A percentile compares a stretch with the other conserved stretches of the same genome.
Evolutionary conservation across 2,797 vertebrate species (phyloP).

Genomic region (Monodelphis domestica): DNA sequence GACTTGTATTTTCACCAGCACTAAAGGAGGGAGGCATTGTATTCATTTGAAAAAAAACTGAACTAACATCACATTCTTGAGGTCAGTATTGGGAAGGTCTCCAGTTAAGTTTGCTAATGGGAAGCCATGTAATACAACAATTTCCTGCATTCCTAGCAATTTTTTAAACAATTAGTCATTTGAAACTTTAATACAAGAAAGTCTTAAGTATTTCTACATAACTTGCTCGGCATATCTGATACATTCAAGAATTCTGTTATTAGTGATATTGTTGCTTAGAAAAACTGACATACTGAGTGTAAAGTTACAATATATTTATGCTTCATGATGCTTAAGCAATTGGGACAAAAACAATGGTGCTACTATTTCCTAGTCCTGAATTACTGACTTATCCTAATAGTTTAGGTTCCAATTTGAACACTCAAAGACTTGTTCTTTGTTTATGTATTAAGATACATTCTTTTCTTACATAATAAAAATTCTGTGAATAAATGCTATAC

Average conservation of each 20-base stretch:
- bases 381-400: conserved; percentile 3
- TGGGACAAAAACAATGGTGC: conserved; percentile 15
- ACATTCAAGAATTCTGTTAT: conserved; percentile 33
- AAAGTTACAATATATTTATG: conserved; percentile 40
- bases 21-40: background rate
- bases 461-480: conserved; percentile 43
- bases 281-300: background rate
- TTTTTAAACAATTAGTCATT: conserved; percentile 64
- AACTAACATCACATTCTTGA: conserved; percentile 28
- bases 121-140: conserved; percentile 34
- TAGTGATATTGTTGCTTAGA: background rate
- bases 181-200: conserved; percentile 51
- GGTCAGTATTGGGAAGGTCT: conserved; percentile 59
- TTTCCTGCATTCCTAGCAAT: conserved; percentile 51
- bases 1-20: conserved; percentile 24
- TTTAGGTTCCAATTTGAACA: conserved; percentile 47
- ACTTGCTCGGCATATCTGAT: conserved; percentile 20
- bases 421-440: conserved; percentile 7
- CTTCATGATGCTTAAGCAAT: conserved; percentile 21
- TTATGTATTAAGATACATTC: conserved; percentile 24
- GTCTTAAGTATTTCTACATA: conserved; percentile 64
- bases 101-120: conserved; percentile 59
- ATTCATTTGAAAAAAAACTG: conserved; percentile 40
- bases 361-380: background rate
- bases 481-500: conserved; percentile 24